A percentile compares a stretch with the other conserved stretches of the same genome.
Conservation (phyloP, 2,888 invertebrate species). For the Amaurobius ferox region DNA sequence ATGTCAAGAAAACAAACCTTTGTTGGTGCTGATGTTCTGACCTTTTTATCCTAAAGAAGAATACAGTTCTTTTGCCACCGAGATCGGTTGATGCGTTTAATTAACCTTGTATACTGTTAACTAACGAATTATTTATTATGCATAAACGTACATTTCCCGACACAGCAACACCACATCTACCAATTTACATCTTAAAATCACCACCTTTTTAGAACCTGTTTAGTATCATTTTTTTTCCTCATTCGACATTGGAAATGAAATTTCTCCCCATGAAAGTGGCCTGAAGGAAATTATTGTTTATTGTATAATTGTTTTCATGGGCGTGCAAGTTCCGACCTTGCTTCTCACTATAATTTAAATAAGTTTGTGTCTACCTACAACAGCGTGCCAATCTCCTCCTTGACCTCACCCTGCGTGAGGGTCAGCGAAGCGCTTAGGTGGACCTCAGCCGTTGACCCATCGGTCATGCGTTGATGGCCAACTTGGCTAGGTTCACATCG, state of each 20-base stretch:
- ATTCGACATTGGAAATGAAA: neutral
- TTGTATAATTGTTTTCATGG: neutral
- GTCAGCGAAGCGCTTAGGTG: slow-evolving; percentile 32
- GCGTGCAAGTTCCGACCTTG: neutral
- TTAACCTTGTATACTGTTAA: too few relatives aligned
- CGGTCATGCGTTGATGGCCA: neutral
- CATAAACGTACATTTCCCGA: too few relatives aligned
- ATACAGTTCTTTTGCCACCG: too few relatives aligned
- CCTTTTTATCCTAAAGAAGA: too few relatives aligned
- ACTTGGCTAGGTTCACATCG: neutral
- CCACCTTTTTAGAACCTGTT: too few relatives aligned
- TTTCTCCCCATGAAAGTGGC: neutral
- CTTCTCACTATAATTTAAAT: neutral
- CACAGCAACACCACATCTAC: too few relatives aligned
- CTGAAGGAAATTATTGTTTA: too few relatives aligned
- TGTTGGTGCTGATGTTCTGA: too few relatives aligned
- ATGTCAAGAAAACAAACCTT: too few relatives aligned
- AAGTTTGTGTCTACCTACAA: neutral
- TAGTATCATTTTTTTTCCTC: neutral
- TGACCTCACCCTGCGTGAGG: slow-evolving; percentile 12
- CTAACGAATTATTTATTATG: too few relatives aligned
- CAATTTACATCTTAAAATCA: too few relatives aligned
- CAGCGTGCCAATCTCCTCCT: neutral
- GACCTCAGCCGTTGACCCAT: slow-evolving; percentile 10
- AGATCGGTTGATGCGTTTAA: too few relatives aligned